Evolutionary conservation across 2,113 vertebrate species (phyloP), one percentile per base, ranked within the genome.

Genomic region (Lophius piscatorius): DNA sequence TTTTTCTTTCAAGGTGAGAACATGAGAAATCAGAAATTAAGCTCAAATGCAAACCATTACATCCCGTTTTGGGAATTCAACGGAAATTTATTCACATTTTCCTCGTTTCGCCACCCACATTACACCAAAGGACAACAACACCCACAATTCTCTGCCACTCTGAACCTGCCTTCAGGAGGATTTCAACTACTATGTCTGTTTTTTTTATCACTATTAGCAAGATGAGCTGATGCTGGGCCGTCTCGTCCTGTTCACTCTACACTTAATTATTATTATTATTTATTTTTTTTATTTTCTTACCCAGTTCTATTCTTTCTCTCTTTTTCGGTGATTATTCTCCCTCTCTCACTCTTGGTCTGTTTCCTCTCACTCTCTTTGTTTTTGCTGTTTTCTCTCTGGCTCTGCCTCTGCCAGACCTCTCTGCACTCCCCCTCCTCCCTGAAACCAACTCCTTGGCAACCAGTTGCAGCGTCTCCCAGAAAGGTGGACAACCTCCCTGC

Each of bases 371-470:
- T 82, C 46, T 71, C 82, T 82, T 70, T 75, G 70, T 78, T 67
- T 78, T 76, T 80, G 35, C 68, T 17, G 21, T 60, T 81, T 70
- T 71, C 63, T 67, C 50, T 74, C 50, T 74, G 45, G 31, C 67
- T 76, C 48, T 36, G 33, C 58, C 69, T 82, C 65, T 77, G 78
- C 76, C 80, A 79, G 70, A 76, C 73, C 65, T 80, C 65, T 69
- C 76, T 78, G 74, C 77, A 73, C 77, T 70, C 60, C 75, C 56
- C 72, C 71, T 68, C 77, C 69, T 83, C 77, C 70, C 66, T 81
- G 68, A 76, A 82, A 85, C 74, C 66, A 77, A 80, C 80, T 81
- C 86, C 88, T 90, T 82, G 77, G 89, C 83, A 88, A 89, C 88
- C 80, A 70, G 79, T 90, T 82, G 83, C 81, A 66, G 66, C 58